Evolutionary conservation across 2,797 vertebrate species (phyloP).

Genomic region (Danio jaintianensis): DNA sequence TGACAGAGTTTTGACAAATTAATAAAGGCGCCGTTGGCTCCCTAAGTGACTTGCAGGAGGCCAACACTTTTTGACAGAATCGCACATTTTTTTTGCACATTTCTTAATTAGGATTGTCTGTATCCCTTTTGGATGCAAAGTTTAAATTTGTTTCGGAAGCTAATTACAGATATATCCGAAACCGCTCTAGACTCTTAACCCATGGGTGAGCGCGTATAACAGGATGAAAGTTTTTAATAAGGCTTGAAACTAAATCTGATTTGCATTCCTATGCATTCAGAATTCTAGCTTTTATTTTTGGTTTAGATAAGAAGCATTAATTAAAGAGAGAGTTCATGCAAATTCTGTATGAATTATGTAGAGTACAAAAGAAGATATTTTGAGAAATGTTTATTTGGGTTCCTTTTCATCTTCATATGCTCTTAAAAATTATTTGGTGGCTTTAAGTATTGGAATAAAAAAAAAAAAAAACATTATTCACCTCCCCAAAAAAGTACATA

Average conservation of each 20-base stretch:
- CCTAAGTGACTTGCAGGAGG: slow-evolving; percentile 20
- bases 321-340: too few relatives aligned
- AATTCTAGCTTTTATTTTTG: not conserved
- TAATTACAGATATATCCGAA: slow-evolving; percentile 55
- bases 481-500: too few relatives aligned
- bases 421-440: too few relatives aligned
- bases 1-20: slow-evolving; percentile 33
- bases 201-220: not conserved
- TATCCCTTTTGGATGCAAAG: slow-evolving; percentile 12
- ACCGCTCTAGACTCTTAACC: not conserved
- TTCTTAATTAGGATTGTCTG: slow-evolving; percentile 39
- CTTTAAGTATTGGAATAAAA: too few relatives aligned
- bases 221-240: not conserved
- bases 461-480: too few relatives aligned
- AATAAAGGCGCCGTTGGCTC: slow-evolving; percentile 4
- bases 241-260: not conserved
- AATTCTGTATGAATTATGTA: too few relatives aligned
- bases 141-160: slow-evolving; percentile 50
- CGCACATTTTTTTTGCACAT: not conserved
- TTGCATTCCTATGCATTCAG: not conserved
- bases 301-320: not conserved
- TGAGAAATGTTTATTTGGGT: too few relatives aligned
- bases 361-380: too few relatives aligned
- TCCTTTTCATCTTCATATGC: too few relatives aligned
- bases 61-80: slow-evolving; percentile 12